Evolutionary conservation across 2,113 vertebrate species (phyloP), one percentile per base, ranked within the genome.

Genomic region (Scartelaos histophorus): DNA sequence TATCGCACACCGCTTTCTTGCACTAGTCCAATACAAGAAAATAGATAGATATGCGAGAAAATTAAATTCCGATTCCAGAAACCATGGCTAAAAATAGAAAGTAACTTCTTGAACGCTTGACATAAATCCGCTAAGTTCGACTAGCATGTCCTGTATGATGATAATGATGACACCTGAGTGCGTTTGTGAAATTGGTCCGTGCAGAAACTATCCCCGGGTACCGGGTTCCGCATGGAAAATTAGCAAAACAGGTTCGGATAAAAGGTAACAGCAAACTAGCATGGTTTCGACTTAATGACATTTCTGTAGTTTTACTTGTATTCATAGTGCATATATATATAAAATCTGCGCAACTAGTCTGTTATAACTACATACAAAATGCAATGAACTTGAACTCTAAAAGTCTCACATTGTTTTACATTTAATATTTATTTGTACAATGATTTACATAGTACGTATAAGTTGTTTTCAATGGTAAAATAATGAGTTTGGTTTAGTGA

Each of bases 81-180:
- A 15, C 10, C 45, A 74, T 70, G 11, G 65, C 0, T 5, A 3
- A 1, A 69, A 51, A 77, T 38, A 24, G 25, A 15, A 12, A 65
- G 49, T 45, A 22, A 57, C 0, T 24, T 1, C 0, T 25, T 29
- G 1, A 66, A 49, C 11, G 54, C 0, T 13, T 56, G 25, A 16
- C 51, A 2, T 57, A 21, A 21, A 29, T 13, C 85, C 92, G 91
- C 92, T 43, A 38, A 64, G 34, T 38, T 17, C 95, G 94, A 64
- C 53, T 78, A 85, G 46, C 54, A 24, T 66, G 43, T 85, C 53
- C 79, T 4, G 78, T 51, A 87, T 90, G 88, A 90, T 90, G 89
- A 87, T 90, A 87, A 90, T 90, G 89, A 90, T 81, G 88, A 88
- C 88, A 89, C 45, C 24, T 71, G 35, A 0, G 70, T 69, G 60